phyloP scores from a whole-genome alignment of 2,888 invertebrate species.

The Cataglyphis altisquamis region DNA sequence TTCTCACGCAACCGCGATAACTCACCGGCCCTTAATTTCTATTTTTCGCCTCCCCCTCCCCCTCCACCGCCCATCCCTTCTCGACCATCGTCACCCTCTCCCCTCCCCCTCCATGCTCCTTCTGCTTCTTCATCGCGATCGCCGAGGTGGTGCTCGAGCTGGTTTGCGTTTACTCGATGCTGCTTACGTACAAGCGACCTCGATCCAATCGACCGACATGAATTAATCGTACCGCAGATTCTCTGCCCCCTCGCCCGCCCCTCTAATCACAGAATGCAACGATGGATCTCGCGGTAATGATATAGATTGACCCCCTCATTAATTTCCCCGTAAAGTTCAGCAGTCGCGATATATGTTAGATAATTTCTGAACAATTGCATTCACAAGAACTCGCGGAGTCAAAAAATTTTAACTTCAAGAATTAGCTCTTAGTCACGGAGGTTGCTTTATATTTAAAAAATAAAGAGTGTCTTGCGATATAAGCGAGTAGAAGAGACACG shows the following conservation, averaged over 20 bases:
- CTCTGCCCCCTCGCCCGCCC: not conserved
- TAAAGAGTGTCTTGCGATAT: not conserved
- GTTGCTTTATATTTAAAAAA: not conserved
- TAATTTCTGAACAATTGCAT: constrained; percentile 26
- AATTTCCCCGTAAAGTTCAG: constrained; percentile 27
- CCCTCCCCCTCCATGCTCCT: constrained; percentile 11
- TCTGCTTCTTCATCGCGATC: constrained; percentile 61
- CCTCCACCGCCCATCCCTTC: constrained; percentile 54
- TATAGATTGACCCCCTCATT: constrained; percentile 48
- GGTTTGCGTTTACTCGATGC: constrained; percentile 39
- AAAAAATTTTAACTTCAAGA: not conserved
- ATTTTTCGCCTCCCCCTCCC: constrained; percentile 79
- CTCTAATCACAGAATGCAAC: constrained; percentile 30
- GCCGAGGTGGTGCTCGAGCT: not conserved
- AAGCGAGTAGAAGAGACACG: not conserved
- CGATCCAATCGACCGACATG: constrained; percentile 55
- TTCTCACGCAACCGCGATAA: constrained; percentile 85
- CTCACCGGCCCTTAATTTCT: constrained; percentile 85
- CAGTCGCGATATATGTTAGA: constrained; percentile 30
- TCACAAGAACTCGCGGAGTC: not conserved
- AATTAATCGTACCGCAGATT: constrained; percentile 52
- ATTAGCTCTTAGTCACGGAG: not conserved
- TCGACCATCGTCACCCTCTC: constrained; percentile 41
- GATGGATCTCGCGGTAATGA: constrained; percentile 46
- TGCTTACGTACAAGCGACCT: constrained; percentile 51